Base-by-base conservation (phyloP, 2,797 vertebrate species). In the Fratercula arctica region DNA sequence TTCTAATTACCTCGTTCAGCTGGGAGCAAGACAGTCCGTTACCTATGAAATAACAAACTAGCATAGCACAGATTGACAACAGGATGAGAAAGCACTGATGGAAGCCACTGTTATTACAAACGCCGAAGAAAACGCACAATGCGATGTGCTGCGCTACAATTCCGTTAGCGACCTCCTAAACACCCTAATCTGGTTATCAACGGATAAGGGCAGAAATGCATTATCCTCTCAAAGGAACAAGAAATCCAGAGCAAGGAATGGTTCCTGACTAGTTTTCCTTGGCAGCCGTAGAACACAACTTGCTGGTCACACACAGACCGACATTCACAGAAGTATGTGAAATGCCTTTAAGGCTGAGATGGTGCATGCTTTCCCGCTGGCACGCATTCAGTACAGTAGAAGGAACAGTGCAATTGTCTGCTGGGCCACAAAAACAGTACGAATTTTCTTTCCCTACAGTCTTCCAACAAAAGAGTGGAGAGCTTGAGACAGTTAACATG, bases 131-230 rank as follows among this genome's bases (percentile, higher is more conserved):
- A 73, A 60, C 0, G 0, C 4, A 6, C 20, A 19, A 8, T 0
- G 0, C 0, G 0, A 73, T 5, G 85, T 6, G 25, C 19, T 1
- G 1, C 4, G 0, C 59, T 4, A 15, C 20, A 7, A 24, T 33
- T 89, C 91, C 7, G 4, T 5, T 24, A 8, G 12, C 21, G 2
- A 69, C 72, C 82, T 88, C 70, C 84, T 70, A 9, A 61, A 86
- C 87, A 46, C 63, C n/a, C 81, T 97, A 92, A 96, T 90, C 96
- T 91, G 78, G 85, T 96, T 96, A 95, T 69, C 72, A 50, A 24
- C 1, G 6, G 94, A 82, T 96, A 83, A 92, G 48, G 87, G 68
- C 67, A 94, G 60, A 88, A 89, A 76, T 29, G 67, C 90, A 70
- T 96, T 89, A 94, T 87, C 95, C 66, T 83, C 84, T 87, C 72